Evolutionary conservation across 2,888 invertebrate genomes (phyloP), one percentile per base, ranked within the genome.

Genomic region (Meiosimyza platycephala): DNA sequence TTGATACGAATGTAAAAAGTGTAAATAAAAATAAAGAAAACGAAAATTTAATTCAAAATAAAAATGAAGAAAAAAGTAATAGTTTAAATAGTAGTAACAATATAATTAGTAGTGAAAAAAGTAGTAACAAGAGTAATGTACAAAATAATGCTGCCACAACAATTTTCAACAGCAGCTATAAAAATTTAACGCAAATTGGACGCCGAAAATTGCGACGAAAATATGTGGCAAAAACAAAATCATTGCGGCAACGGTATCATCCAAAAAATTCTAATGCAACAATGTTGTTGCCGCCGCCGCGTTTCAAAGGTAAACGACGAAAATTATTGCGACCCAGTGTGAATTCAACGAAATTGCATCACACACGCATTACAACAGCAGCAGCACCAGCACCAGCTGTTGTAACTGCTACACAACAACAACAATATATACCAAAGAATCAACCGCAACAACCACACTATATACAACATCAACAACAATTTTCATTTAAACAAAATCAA

Each of bases 151-250:
- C 60, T 50, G 72, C 74, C 33, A 75, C 75, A 66, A 64, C 73
- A 67, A 52, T 28, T 28, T 28, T 28, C 4, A 28, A 28, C 28
- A 28, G 28, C 28, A 28, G 28, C 28, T 73, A 57, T 40, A 40
- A 40, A 40, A 40, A 40, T 13, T 74, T 78, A 62, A 73, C 78
- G 71, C 66, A 68, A 55, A 74, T 71, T 18, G 55, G 79, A 57
- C 80, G 82, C 62, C 82, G 81, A 73, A 84, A 84, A 75, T 74
- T 80, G 74, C 80, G 84, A 22, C 80, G 84, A 64, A 82, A 84
- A 78, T 81, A 78, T 64, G n/a, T 62, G 16, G 28, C 59, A 59
- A 40, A 7, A 50, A 60, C 62, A 62, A 66, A 73, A 72, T 16
- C 51, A 40, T 33, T 48, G 65, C 71, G 16, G n/a, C 64, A 48